Base-by-base conservation (phyloP, 1,140 invertebrate species). In the Metopolophium dirhodum region DNA sequence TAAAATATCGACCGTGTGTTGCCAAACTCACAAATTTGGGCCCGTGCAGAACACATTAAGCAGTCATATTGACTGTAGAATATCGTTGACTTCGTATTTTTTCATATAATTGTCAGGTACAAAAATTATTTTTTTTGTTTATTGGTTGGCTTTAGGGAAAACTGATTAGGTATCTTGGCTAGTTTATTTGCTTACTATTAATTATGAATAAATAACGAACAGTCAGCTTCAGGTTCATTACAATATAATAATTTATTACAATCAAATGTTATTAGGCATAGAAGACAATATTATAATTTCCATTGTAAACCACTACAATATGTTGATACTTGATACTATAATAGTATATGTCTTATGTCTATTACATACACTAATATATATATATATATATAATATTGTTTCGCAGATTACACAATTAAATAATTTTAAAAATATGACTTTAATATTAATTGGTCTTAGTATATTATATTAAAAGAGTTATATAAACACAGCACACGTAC, bases 371-470 rank as follows among this genome's bases (percentile, higher is more conserved):
- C 61, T 68, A 68, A 68, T 68, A n/a, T 68, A 68, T 51, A 51
- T 51, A 51, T 18, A 51, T 54, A 37, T n/a, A 37, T 37, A 68
- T 68, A 68, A 68, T 68, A 68, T 68, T 14, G 61, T 68, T 68
- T n/a, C 9, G 11, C 61, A 68, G 30, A 68, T 68, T n/a, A 68
- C 11, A 68, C 30, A 68, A 30, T 68, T 14, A 68, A 30, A 68
- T n/a, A 68, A 14, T n/a, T 30, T 26, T 0, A 57, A 30, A 68
- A 68, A n/a, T 26, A 68, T 68, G 30, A 14, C 9, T 30, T 30
- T 68, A 68, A n/a, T 68, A 68, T 68, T 68, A 68, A 68, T 68
- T 68, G 61, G 61, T 68, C 61, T 68, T 68, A 68, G 30, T 68
- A 68, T 68, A 30, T 61, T 61, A 49, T 61, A 61, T 61, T 61